Base-by-base conservation (phyloP, 2,888 invertebrate genomes). In the Eupithecia tripunctaria region DNA sequence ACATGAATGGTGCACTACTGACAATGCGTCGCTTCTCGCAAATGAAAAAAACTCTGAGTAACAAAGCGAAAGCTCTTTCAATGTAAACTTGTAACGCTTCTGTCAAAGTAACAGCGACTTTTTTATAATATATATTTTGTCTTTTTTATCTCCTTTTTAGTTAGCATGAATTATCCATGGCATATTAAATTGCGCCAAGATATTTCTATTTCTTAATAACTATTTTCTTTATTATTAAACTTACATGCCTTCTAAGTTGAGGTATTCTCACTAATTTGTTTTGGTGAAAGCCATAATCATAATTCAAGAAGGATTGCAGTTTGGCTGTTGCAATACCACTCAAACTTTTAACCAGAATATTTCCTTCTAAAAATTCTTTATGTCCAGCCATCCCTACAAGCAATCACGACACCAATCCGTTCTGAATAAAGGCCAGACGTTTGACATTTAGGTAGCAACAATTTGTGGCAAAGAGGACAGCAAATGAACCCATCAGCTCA, bases 11-110 rank as follows among this genome's bases (percentile, higher is more conserved):
- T 79, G 78, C 81, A 72, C 77, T 71, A 70, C 51, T 74, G 73
- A 84, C 82, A 85, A 83, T 82, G 80, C 82, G 81, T 80, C 82
- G 82, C 84, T 86, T 86, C 85, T 84, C 79, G 82, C 82, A 86
- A 89, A 89, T 89, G 89, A 88, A 87, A 89, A 88, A 82, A 81
- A 84, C 85, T 84, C 80, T 25, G 21, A 64, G 64, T 36, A 64
- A 84, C 85, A 87, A 88, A 88, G 87, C 83, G 85, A 86, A 86
- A 87, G 83, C 82, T 84, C 86, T 86, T 87, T 87, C 84, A 86
- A 84, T 82, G 86, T 85, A 84, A 84, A 82, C 81, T 77, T 74
- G 73, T 79, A 78, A 77, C 79, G 76, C 72, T 71, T 73, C 75
- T 69, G 84, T 74, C 74, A 12, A 68, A 43, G 5, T 76, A 36